phyloP scores from a whole-genome alignment of 2,113 vertebrate species.

The Gasterosteus nipponicus region DNA sequence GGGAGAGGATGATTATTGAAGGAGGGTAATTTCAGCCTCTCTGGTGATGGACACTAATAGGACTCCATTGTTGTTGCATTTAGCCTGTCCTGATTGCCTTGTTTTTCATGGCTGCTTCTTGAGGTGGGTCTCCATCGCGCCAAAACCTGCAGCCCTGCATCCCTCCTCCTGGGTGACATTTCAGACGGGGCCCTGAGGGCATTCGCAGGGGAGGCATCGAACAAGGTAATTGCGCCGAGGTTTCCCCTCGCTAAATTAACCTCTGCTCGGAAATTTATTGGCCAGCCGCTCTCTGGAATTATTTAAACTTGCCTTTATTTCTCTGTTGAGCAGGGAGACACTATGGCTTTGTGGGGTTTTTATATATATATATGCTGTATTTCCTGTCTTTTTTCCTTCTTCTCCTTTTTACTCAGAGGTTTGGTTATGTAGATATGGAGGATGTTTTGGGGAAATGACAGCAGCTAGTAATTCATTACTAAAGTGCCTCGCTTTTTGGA shows the following conservation, averaged over 20 bases:
- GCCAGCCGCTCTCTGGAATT: conserved; percentile 78
- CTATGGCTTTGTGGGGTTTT: conserved; percentile 32
- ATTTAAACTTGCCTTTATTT: conserved; percentile 82
- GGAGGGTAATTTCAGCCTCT: conserved; percentile 45
- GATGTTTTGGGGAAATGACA: conserved; percentile 69
- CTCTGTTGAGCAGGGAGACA: conserved; percentile 30
- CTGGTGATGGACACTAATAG: conserved; percentile 73
- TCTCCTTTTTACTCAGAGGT: conserved; percentile 38
- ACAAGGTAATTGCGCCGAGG: conserved; percentile 81
- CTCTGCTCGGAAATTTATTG: conserved; percentile 82
- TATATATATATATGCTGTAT: conserved; percentile 12
- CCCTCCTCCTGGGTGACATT: conserved; percentile 81
- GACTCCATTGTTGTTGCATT: conserved; percentile 74
- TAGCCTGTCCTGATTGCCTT: conserved; percentile 73
- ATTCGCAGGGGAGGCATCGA: conserved; percentile 73
- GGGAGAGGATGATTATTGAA: conserved; percentile 44
- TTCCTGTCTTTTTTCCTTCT: conserved; percentile 20
- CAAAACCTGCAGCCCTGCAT: conserved; percentile 58
- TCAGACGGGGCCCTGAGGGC: conserved; percentile 79
- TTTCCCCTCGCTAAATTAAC: conserved; percentile 83
- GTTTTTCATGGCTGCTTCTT: conserved; percentile 70
- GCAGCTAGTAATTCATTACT: conserved; percentile 62
- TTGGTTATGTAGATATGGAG: conserved; percentile 58
- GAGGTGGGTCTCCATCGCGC: conserved; percentile 55
- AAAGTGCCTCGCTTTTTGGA: conserved; percentile 40